Evolutionary conservation across 1,140 invertebrate genomes (phyloP), one percentile per base, ranked within the genome.

Genomic region (Macrosteles quadrilineatus): DNA sequence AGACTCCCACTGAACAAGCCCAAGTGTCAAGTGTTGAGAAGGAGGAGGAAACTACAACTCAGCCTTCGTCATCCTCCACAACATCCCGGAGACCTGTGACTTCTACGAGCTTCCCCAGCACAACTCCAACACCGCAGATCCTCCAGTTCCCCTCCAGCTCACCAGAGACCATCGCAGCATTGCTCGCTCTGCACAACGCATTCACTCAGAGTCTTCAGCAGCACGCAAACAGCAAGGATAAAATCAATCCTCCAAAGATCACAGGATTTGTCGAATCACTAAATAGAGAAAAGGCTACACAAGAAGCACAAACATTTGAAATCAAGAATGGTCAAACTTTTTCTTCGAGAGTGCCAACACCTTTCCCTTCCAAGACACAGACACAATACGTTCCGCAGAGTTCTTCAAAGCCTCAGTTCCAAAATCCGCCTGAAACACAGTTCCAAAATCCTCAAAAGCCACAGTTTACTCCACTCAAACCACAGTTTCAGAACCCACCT

Each of bases 121-220:
- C 67, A 21, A 64, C 70, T 25, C 75, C 75, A 2, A 73, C 80
- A 4, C 68, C 73, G 31, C 36, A 67, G n/a, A 36, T 67, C 9
- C 29, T 72, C 6, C 66, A 71, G 21, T 75, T 69, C 45, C 73
- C 72, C 30, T 66, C 72, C n/a, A 72, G 64, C 17, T 72, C 71
- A 17, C 73, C 73, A 19, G 75, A 77, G 19, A 75, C 75, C 4
- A 72, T 77, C 9, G 73, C 73, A 2, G 75, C 76, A 1, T 71
- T 78, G 1, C 66, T 78, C 2, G 76, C 77, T 17, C 47, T 78
- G 6, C 77, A 78, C 57, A 75, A 76, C 36, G 75, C 75, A 0
- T 78, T 77, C 71, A 71, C 73, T 17, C 72, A 75, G 31, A 76
- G 71, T 62, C 40, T 74, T 11, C 74, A 75, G 19, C 66, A 73